Base-by-base conservation (phyloP, 2,888 invertebrate genomes). In the Uropetala carovei region DNA sequence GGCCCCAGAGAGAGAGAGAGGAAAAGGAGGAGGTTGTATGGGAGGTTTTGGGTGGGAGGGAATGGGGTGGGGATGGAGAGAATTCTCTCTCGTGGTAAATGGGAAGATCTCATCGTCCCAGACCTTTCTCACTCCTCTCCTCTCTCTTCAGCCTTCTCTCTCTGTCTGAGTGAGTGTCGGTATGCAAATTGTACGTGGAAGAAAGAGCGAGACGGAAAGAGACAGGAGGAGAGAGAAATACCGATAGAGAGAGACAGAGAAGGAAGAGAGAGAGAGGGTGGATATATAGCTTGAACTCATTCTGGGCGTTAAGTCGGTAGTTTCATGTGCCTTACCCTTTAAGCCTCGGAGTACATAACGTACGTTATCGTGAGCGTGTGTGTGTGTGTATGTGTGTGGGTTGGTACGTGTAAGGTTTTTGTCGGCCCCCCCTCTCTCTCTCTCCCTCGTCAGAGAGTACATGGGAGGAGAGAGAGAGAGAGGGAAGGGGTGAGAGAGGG, bases 141-240 rank as follows among this genome's bases (percentile, higher is more conserved):
- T 43, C 43, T 43, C 43, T 5, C 43, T 43, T 43, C 43, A 43
- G 43, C 43, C 3, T 43, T 43, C 43, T 43, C 43, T 43, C 43
- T 43, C 43, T 43, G 3, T 43, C 43, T 11, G 68, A 43, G 43
- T 43, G 75, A 22, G 75, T 75, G 75, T 75, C 75, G 75, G 75
- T 27, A 75, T 75, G 75, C 75, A 75, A 75, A 75, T 75, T 27
- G 75, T 27, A 75, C 75, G 22, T 43, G 43, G 43, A 43, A 43
- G 43, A 43, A 43, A 43, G 43, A 43, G 43, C 43, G 43, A 43
- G 43, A 43, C 5, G 43, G 43, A 43, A n/a, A n/a, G 75, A 68
- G 68, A 68, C 68, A n/a, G n/a, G n/a, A n/a, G 68, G 68, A 75
- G 75, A 27, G 68, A 75, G 75, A 27, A 75, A 75, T 75, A 75